Evolutionary conservation across 2,888 invertebrate genomes (phyloP), one percentile per base, ranked within the genome.

Genomic region (Ptycholaimellus sp.): DNA sequence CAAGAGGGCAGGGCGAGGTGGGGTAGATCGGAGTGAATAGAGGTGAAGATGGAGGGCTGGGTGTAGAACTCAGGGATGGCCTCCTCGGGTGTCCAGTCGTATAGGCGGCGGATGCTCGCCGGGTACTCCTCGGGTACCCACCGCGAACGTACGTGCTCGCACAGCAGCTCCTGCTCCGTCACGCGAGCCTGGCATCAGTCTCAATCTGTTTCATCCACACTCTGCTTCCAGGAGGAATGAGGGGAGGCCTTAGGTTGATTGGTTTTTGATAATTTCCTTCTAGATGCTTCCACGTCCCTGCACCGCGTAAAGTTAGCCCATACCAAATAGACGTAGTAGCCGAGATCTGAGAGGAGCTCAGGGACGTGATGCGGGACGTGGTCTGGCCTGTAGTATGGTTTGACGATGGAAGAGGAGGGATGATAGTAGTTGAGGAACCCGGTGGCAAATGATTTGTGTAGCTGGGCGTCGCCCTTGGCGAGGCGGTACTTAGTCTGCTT

Each of bases 61-160:
- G 76, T 74, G 59, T 77, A 96, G 64, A 93, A 90, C 60, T 93
- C 90, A 0, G 93, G 90, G 56, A 93, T 82, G 56, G 90, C 90
- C 61, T 96, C 93, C 57, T 93, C 93, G 0, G 93, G 93, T 0
- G 87, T 87, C 90, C 90, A 93, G 53, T 81, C 76, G 53, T 85
- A 82, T 59, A 90, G 68, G 28, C 90, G 70, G 53, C 77, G 76
- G 54, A 93, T 78, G 2, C 56, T 59, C 19, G 41, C 33, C 14
- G 54, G 66, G 49, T 66, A 67, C 45, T 68, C 67, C 43, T 61
- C 60, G 1, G 67, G 66, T 17, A 90, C 87, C 87, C 90, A 93
- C 51, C n/a, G n/a, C n/a, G n/a, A n/a, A n/a, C n/a, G n/a, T n/a
- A n/a, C n/a, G n/a, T n/a, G n/a, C n/a, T n/a, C n/a, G n/a, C n/a